phyloP scores from a whole-genome alignment of 2,888 invertebrate species.

The Mechanitis mazaeus region DNA sequence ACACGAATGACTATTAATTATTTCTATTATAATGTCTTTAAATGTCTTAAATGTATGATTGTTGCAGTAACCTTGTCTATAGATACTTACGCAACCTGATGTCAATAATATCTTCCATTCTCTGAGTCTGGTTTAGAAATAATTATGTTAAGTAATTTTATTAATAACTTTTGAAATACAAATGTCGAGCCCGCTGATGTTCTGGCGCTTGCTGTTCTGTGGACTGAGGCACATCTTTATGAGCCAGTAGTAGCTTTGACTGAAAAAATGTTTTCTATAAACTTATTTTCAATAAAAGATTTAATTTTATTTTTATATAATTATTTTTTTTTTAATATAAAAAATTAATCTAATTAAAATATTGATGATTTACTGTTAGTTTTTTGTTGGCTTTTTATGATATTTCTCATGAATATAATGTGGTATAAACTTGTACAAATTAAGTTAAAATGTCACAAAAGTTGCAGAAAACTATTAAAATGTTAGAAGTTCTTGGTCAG shows the following conservation, averaged over 20 bases:
- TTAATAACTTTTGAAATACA: background rate
- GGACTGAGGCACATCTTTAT: no score
- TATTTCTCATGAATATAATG: no score
- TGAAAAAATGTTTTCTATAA: no score
- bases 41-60: slow-evolving; percentile 12
- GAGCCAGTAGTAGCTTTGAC: no score
- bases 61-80: slow-evolving; percentile 22
- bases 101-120: slow-evolving; percentile 24
- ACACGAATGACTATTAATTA: background rate
- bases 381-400: no score
- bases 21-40: background rate
- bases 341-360: background rate
- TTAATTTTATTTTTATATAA: no score
- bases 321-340: slow-evolving; percentile 11
- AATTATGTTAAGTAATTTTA: background rate
- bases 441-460: background rate
- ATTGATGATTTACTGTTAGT: no score
- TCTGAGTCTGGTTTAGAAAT: slow-evolving; percentile 14
- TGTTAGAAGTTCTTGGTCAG: slow-evolving; percentile 27
- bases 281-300: no score
- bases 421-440: no score
- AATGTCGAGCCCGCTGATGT: no score
- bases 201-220: no score
- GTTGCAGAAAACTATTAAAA: slow-evolving; percentile 18
- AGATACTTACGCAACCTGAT: slow-evolving; percentile 19